Percentiles rank a stretch among this genome's conserved stretches.
Conservation (phyloP, 2,113 vertebrate genomes). For the Ahaetulla prasina region DNA sequence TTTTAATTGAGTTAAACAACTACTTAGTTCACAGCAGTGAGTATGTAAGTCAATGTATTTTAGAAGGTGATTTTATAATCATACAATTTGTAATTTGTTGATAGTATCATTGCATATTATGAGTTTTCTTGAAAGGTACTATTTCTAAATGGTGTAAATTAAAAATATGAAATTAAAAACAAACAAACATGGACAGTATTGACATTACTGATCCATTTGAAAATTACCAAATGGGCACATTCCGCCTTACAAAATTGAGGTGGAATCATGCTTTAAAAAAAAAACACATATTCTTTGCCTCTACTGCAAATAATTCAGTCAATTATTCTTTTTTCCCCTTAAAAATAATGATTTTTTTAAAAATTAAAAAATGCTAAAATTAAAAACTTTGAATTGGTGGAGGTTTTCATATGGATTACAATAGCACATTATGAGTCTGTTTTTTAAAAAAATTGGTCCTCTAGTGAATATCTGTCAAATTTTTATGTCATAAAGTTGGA, state of each 20-base stretch:
- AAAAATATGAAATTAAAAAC: background rate
- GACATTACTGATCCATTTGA: background rate
- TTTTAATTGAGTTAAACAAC: background rate
- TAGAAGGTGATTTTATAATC: background rate
- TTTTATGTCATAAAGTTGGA: conserved; percentile 12
- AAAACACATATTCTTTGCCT: background rate
- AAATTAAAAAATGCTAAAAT: background rate
- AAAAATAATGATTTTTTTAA: background rate
- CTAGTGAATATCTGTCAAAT: background rate
- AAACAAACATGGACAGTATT: background rate
- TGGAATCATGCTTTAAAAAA: background rate
- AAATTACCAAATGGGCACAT: background rate
- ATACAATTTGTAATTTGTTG: background rate
- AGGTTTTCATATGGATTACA: too few species aligned
- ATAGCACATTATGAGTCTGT: background rate
- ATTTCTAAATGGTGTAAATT: background rate
- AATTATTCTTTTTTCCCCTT: background rate
- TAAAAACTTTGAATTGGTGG: background rate
- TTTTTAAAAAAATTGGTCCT: background rate
- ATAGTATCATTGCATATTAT: background rate
- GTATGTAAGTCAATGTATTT: background rate
- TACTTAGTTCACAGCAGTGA: background rate
- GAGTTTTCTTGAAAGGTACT: too few species aligned
- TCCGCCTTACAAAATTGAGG: background rate
- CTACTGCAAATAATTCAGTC: background rate